Base-by-base conservation (phyloP, 2,797 vertebrate species). In the Hypotaenidia philippensis region DNA sequence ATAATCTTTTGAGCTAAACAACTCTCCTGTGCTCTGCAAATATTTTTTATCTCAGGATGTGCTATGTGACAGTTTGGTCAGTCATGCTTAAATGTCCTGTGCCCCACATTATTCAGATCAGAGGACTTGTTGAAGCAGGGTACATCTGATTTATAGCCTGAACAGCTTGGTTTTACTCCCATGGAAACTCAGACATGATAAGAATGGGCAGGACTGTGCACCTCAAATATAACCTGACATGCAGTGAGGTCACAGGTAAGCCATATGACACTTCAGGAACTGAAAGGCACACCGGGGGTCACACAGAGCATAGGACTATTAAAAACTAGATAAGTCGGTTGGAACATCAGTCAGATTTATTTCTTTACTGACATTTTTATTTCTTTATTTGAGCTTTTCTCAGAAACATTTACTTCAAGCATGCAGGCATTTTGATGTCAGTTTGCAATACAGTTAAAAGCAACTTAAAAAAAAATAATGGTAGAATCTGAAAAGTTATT, bases 361-460 rank as follows among this genome's bases (percentile, higher is more conserved):
- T 95, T 90, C 55, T 81, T 41, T 44, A 70, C 26, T 71, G 13
- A 59, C 32, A 66, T 75, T 80, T 49, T 80, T 63, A 52, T 94
- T 92, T 89, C 32, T 95, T 81, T 93, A 68, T 93, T 96, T 95
- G 68, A 84, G 61, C 34, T 97, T 83, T 85, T 90, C 27, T 60
- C 50, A 74, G 92, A 93, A 93, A 83, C 32, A 34, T n/a, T 22
- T 40, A 69, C 20, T 83, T 63, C 52, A 64, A 63, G 9, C 21
- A 52, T 50, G 11, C 7, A 65, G 10, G 27, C 13, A 85, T 91
- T 88, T 77, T 81, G 25, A 32, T 60, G 36, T 79, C 70, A 44
- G 36, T 84, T 71, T 75, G 29, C 13, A 95, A 81, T 16, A 44
- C 1, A 40, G 59, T 66, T 77, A 74, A 41, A 95, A 87, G 25